Evolutionary conservation across 2,888 invertebrate genomes (phyloP).

Genomic region (Hydrotaea diabolus): DNA sequence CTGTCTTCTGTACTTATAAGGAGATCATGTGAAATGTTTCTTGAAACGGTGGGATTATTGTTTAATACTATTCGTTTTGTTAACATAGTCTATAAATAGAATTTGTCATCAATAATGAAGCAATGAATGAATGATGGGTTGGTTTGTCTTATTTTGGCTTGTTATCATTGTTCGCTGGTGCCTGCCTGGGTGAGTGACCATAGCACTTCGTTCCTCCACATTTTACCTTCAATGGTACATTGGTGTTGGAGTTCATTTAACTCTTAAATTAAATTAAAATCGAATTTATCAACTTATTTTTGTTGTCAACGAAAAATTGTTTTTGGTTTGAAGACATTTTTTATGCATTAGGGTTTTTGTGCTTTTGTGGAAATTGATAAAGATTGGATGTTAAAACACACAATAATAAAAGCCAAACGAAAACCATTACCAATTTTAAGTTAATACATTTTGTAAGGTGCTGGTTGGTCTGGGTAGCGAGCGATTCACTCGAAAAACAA

Average conservation of each 20-base stretch:
- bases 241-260: constrained; percentile 8
- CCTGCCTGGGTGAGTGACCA: not conserved
- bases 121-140: not conserved
- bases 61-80: too few relatives aligned
- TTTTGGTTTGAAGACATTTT: not conserved
- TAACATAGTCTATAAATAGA: constrained; percentile 10
- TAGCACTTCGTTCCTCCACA: too few relatives aligned
- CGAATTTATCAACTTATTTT: constrained; percentile 15
- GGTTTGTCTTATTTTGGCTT: too few relatives aligned
- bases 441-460: not conserved
- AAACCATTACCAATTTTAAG: constrained; percentile 8
- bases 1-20: too few relatives aligned
- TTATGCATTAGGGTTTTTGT: not conserved
- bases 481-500: too few relatives aligned
- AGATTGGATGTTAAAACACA: too few relatives aligned
- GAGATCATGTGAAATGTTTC: too few relatives aligned
- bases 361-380: too few relatives aligned
- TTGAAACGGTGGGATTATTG: too few relatives aligned
- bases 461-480: too few relatives aligned
- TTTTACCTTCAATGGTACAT: too few relatives aligned
- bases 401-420: not conserved
- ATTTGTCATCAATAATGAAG: not conserved
- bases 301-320: not conserved
- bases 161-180: not conserved
- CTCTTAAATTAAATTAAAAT: constrained; percentile 27